A percentile compares a stretch with the other conserved stretches of the same genome.
phyloP scores from a whole-genome alignment of 2,113 vertebrate genomes.

The Pionites leucogaster region DNA sequence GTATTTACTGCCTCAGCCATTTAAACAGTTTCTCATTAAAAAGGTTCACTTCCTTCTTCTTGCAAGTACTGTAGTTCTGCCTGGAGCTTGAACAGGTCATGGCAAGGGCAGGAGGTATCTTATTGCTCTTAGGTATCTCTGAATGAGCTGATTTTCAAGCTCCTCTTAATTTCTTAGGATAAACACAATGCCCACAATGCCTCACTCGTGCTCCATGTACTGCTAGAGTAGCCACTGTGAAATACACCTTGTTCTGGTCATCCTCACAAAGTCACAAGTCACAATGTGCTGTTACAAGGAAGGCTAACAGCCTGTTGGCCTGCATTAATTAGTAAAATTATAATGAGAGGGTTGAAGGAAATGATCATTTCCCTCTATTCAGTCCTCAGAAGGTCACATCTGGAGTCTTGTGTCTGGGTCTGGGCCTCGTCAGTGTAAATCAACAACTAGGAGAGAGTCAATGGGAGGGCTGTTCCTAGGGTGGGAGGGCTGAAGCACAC shows the following conservation, averaged over 20 bases:
- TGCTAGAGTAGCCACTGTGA: not conserved
- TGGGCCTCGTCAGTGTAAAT: not conserved
- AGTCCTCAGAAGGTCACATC: not conserved
- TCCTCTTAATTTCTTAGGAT: not conserved
- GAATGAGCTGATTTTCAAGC: not conserved
- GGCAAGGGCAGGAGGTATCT: not conserved
- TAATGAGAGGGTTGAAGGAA: not conserved
- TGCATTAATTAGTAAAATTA: not conserved
- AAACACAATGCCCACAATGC: not conserved
- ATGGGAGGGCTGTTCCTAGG: not conserved
- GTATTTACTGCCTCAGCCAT: not conserved
- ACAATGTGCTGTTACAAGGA: not conserved
- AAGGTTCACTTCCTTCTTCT: not conserved
- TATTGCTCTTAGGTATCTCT: not conserved
- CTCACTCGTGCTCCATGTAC: not conserved
- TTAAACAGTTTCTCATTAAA: slow-evolving; percentile 15
- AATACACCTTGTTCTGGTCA: not conserved
- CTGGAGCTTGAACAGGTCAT: not conserved
- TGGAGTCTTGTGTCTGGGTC: not conserved
- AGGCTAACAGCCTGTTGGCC: not conserved
- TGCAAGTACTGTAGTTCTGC: not conserved
- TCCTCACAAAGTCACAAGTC: not conserved
- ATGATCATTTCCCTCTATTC: not conserved
- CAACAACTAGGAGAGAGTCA: not conserved
- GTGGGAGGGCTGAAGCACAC: not conserved